Evolutionary conservation across 37 sponge, comb jelly and placozoan genomes (phyloP), one percentile per base, ranked within the genome.

Genomic region (Trichoplax adhaerens): DNA sequence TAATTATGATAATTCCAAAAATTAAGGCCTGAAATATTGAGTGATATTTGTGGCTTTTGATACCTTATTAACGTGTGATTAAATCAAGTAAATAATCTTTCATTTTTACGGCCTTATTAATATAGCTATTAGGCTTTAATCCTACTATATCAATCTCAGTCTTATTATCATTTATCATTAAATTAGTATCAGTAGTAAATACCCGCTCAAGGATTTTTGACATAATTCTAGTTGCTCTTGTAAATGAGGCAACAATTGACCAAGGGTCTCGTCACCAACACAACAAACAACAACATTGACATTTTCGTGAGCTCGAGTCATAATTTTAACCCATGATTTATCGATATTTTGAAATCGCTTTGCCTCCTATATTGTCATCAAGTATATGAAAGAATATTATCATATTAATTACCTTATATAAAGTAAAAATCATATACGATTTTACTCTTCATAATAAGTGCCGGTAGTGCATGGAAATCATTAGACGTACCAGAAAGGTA

Each of bases 211-310:
- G 4, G 94, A 92, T 68, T 97, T 97, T 90, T 97, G 99, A 72
- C 99, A 97, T 58, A 97, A 84, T 68, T 97, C 99, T 75, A 97
- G 85, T 76, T 97, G 99, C 75, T 97, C 99, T 72, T 89, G 84
- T 54, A 97, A 85, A 74, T 97, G 99, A 56, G 99, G 99, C n/a
- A 97, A 86, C 8, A 97, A 88, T 68, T 97, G 99, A 2, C 99
- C 99, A 58, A 97, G 79, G 3, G 90, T 97, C 81, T 97, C 99
- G 68, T 97, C 99, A 8, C 99, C 99, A 55, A 92, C 94, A 81
- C 99, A 97, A 69, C 99, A 97, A 63, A 70, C 70, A 48, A 97
- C 85, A 46, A 97, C 90, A 75, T 91, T 97, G 68, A 85, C 75
- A 10, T 77, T 78, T 71, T 97, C 99, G 70, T 97, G 99, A 50